Evolutionary conservation across 2,888 invertebrate genomes (phyloP), one percentile per base, ranked within the genome.

Genomic region (Oscheius onirici): DNA sequence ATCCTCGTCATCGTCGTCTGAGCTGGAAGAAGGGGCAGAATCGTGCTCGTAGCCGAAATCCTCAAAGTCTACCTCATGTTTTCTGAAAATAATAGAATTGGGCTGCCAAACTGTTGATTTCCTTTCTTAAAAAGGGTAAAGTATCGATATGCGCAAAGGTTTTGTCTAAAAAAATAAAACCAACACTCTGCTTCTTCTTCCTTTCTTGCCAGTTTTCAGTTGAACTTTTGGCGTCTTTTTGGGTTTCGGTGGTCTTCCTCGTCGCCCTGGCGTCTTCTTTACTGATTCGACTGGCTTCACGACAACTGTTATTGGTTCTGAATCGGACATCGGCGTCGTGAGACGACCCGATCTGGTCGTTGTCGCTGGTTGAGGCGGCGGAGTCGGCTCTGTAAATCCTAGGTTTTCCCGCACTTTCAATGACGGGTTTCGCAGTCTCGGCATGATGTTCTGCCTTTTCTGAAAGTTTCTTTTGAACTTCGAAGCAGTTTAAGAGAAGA

Each of bases 11-110:
- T 70, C 58, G 13, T 55, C 66, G 13, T 70, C 60, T 1, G 46
- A 46, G 28, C 49, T 49, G 22, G 60, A 60, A 13, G 63, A 63
- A 6, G 63, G 46, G n/a, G 49, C n/a, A 24, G 54, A 28, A 10
- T 74, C 67, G 26, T 68, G 60, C 24, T 43, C 68, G 54, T 71
- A 55, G 13, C 60, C 57, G 10, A 17, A 44, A 11, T 60, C 67
- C n/a, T 71, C 68, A 5, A 60, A 61, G 8, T 71, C 72, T 51
- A 61, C 74, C 22, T 71, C 74, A 55, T 60, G 34, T 26, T 49
- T 49, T 41, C 58, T 58, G 41, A 17, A 58, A 40, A 40, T 6
- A 40, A 40, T 8, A 22, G 24, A n/a, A n/a, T n/a, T n/a, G n/a
- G n/a, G n/a, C n/a, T n/a, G n/a, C n/a, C n/a, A n/a, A n/a, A n/a